These are phyloP conservation scores for Sminthurinus signatus DNA, from an alignment of 1,140 invertebrate genomes.

Conservation along the genomic window DNA sequence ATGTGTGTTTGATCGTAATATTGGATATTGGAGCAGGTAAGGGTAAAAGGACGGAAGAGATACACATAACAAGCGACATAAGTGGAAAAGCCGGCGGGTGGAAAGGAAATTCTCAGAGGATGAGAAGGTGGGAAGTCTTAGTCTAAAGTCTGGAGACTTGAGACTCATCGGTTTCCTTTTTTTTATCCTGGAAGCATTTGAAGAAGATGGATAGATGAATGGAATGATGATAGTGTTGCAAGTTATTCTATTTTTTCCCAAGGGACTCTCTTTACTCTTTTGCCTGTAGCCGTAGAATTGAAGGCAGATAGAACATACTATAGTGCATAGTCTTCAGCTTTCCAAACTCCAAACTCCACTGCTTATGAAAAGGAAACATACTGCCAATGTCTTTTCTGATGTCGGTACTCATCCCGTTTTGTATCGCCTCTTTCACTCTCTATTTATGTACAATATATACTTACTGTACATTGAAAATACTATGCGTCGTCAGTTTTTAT, in stretches of 20 bases:
- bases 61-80: background rate
- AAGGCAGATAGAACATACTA: no score
- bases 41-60: no score
- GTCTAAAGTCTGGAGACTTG: background rate
- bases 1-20: no score
- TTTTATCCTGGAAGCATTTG: background rate
- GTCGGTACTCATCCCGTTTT: slow-evolving; percentile 4
- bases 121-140: no score
- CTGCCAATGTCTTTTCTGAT: background rate
- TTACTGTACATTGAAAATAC: no score
- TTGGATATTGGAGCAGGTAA: no score
- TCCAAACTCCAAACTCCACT: no score
- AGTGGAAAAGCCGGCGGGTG: background rate
- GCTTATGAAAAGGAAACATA: background rate
- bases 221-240: background rate
- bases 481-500: no score
- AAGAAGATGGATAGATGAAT: slow-evolving; percentile 9
- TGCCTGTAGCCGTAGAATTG: no score
- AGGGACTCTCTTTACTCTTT: background rate
- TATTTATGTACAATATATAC: no score
- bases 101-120: background rate
- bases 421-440: background rate
- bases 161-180: background rate
- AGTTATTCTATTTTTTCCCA: slow-evolving; percentile 8
- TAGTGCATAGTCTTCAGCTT: no score